phyloP scores from a whole-genome alignment of 2,113 vertebrate genomes.

The Nesoenas mayeri region DNA sequence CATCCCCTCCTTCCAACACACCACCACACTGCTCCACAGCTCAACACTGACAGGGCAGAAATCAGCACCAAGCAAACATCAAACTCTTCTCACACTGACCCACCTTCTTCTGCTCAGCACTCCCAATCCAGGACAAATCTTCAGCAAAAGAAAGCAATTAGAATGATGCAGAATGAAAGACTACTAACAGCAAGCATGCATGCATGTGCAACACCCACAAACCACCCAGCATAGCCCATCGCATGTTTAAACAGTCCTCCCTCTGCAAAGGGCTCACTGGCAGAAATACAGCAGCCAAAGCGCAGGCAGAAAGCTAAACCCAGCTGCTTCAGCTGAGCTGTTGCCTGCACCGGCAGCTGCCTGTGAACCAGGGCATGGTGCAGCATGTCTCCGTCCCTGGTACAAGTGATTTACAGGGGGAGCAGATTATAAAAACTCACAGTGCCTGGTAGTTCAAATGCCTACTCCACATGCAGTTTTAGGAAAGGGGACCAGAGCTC shows the following conservation, averaged over 20 bases:
- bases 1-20: background rate
- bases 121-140: background rate
- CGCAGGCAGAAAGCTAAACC: accelerated
- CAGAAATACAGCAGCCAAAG: background rate
- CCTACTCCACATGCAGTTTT: background rate
- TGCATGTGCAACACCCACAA: accelerated
- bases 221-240: accelerated
- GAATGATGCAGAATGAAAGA: background rate
- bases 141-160: background rate
- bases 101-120: background rate
- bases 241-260: too few species aligned
- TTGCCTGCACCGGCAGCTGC: background rate
- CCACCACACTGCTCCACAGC: accelerated
- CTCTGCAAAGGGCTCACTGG: background rate
- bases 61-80: background rate
- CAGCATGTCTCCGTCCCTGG: accelerated
- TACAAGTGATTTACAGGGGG: background rate
- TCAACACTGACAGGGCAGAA: background rate
- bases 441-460: background rate
- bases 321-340: background rate
- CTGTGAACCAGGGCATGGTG: background rate
- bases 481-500: background rate
- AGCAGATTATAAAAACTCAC: background rate
- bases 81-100: background rate
- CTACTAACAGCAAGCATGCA: background rate